These are phyloP conservation scores for Megalopta genalis DNA, from an alignment of 1,140 invertebrate species.

Conservation along the genomic window DNA sequence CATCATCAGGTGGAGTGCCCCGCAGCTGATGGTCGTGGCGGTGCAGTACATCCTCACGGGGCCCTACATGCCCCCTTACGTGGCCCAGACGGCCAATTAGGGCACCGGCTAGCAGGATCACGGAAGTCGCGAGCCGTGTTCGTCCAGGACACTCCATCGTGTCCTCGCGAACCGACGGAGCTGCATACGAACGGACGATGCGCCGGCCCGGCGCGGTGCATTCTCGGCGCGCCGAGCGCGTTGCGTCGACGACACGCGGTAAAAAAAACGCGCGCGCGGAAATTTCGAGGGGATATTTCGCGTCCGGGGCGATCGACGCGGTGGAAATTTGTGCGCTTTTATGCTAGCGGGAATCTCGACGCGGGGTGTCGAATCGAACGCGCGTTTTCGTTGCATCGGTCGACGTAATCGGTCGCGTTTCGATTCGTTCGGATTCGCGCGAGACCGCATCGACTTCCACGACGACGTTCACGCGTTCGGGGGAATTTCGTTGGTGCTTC, in stretches of 20 bases:
- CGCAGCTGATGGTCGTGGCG: constrained; percentile 78
- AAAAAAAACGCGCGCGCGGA: background rate
- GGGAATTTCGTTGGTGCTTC: no score
- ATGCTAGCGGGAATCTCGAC: no score
- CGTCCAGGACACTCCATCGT: constrained; percentile 8
- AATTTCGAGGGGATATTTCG: no score
- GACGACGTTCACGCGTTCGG: no score
- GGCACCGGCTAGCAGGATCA: background rate
- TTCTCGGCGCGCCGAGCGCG: no score
- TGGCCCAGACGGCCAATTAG: constrained; percentile 76
- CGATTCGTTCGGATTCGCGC: no score
- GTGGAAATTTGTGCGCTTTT: no score
- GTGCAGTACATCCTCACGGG: constrained; percentile 79
- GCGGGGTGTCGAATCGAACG: no score
- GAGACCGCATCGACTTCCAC: no score
- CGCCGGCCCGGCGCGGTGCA: background rate
- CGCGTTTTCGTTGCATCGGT: no score
- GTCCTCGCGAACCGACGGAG: background rate
- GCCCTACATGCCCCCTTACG: constrained; percentile 77
- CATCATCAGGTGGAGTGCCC: constrained; percentile 79
- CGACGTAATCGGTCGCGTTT: no score
- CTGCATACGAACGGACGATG: background rate
- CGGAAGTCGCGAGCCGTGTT: constrained; percentile 15
- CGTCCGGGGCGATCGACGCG: no score
- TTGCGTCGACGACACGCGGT: background rate